Evolutionary conservation across 2,888 invertebrate species (phyloP).

Genomic region (Tetheella fluctuosa): DNA sequence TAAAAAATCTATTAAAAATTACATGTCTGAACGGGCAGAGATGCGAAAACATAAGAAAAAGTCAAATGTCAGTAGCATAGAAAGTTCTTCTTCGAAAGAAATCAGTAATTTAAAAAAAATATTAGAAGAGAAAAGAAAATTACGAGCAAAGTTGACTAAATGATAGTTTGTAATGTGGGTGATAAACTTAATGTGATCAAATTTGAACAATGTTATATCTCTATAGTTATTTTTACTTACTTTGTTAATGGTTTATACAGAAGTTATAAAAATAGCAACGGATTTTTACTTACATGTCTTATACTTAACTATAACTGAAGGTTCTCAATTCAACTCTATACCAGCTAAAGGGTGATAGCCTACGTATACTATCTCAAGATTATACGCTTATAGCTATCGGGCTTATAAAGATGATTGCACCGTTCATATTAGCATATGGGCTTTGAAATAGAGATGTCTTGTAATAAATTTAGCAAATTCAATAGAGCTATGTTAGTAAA

Average conservation of each 20-base stretch:
- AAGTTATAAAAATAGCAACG: background rate
- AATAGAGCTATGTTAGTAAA: conserved; percentile 39
- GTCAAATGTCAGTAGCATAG: conserved; percentile 33
- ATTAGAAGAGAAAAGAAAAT: conserved; percentile 76
- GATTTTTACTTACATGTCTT: background rate
- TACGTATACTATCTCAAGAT: background rate
- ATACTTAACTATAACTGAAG: background rate
- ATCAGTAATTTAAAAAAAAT: conserved; percentile 73
- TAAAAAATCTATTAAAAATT: conserved; percentile 70
- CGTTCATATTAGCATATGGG: conserved; percentile 53
- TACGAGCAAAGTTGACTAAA: conserved; percentile 50
- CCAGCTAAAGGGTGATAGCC: background rate
- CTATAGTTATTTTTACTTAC: conserved; percentile 24
- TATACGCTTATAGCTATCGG: conserved; percentile 26
- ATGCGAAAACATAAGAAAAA: conserved; percentile 58
- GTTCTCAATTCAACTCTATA: background rate
- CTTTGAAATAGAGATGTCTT: conserved; percentile 58
- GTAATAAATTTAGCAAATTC: conserved; percentile 50
- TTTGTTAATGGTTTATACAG: conserved; percentile 15
- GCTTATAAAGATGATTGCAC: conserved; percentile 49
- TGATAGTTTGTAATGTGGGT: conserved; percentile 24
- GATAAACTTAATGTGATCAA: conserved; percentile 20
- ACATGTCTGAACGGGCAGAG: conserved; percentile 58
- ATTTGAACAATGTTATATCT: conserved; percentile 16
- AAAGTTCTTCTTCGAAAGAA: conserved; percentile 61